Conservation (phyloP, 2,113 vertebrate genomes). For the Mellivora capensis region DNA sequence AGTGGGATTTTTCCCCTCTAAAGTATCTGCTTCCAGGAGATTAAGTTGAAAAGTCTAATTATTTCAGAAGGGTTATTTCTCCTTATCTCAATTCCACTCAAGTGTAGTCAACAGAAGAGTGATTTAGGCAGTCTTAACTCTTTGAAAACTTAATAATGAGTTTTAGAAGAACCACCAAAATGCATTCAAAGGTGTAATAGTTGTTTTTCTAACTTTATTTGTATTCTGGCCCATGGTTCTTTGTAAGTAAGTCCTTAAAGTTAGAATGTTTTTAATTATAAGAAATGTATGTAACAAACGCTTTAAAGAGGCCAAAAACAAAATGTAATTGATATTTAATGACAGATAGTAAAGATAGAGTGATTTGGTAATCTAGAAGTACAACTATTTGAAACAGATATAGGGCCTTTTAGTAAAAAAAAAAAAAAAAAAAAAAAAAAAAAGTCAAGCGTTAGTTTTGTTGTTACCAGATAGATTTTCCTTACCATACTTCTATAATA, state of each 20-base stretch:
- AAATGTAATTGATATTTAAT: slow-evolving; percentile 41
- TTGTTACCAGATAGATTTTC: neutral
- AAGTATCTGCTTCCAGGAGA: neutral
- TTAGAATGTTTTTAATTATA: slow-evolving; percentile 27
- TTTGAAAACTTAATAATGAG: neutral
- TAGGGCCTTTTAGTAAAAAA: neutral
- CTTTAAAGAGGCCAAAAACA: slow-evolving; percentile 35
- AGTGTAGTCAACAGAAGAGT: neutral
- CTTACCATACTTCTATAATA: neutral
- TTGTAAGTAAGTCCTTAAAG: slow-evolving; percentile 8
- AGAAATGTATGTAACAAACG: slow-evolving; percentile 12
- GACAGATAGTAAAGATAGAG: neutral
- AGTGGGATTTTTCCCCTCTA: neutral
- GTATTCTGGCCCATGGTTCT: neutral
- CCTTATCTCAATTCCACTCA: slow-evolving; percentile 33
- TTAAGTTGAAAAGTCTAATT: slow-evolving; percentile 33
- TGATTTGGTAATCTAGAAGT: neutral
- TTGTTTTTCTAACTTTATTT: slow-evolving; percentile 5
- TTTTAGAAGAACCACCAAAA: slow-evolving; percentile 38
- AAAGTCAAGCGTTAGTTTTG: neutral
- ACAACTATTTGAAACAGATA: neutral
- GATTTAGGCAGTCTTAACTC: slow-evolving; percentile 11
- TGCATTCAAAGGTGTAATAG: neutral
- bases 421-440: neutral
- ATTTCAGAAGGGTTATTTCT: slow-evolving; percentile 32